Percentiles rank a stretch among this genome's conserved stretches.
phyloP scores from a whole-genome alignment of 2,797 vertebrate genomes.

The Pantherophis vulpinus region DNA sequence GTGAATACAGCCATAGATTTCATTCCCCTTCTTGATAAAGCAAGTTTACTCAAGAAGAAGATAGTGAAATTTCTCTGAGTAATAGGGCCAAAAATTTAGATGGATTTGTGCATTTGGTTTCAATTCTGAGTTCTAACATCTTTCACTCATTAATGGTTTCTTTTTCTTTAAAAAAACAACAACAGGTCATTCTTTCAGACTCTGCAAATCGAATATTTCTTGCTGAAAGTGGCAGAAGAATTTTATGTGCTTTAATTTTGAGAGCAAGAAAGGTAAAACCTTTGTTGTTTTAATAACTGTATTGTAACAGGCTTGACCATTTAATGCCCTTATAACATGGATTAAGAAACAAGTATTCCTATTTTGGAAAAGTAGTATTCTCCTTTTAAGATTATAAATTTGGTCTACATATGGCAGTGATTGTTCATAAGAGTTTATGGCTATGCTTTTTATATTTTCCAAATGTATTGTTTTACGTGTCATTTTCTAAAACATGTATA shows the following conservation, averaged over 20 bases:
- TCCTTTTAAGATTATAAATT: background rate
- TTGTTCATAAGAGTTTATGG: background rate
- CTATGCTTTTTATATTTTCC: background rate
- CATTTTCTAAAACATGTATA: background rate
- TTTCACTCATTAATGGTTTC: conserved; percentile 16
- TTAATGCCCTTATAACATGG: background rate
- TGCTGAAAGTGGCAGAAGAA: conserved; percentile 89
- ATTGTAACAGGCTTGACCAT: background rate
- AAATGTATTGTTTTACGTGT: background rate
- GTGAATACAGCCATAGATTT: background rate
- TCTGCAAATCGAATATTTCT: conserved; percentile 85
- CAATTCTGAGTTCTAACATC: background rate
- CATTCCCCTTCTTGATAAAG: background rate
- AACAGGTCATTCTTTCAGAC: conserved; percentile 89
- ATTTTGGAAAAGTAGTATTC: background rate
- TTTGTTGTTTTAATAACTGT: conserved; percentile 11
- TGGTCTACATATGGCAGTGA: background rate
- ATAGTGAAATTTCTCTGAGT: background rate
- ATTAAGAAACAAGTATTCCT: background rate
- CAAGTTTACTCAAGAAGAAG: background rate
- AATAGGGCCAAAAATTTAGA: background rate
- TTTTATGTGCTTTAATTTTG: conserved; percentile 88
- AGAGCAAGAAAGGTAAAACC: conserved; percentile 87
- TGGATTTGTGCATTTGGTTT: background rate
- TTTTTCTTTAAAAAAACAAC: conserved; percentile 43